phyloP scores from a whole-genome alignment of 2,888 invertebrate genomes.

The Cryptus viduatorius region DNA sequence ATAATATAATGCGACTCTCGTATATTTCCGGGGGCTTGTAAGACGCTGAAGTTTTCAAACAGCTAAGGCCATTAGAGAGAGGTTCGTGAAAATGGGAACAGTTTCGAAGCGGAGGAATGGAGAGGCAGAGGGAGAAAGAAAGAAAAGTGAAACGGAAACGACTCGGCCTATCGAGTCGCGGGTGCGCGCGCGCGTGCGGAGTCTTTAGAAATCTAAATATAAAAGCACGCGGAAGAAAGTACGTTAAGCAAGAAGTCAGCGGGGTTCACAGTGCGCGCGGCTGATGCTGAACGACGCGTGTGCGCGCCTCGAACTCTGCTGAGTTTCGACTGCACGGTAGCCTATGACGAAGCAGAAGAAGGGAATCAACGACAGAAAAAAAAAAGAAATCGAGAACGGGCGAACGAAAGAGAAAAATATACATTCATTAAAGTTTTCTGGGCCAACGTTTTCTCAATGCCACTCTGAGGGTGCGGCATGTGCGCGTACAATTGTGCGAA shows the following conservation, averaged over 20 bases:
- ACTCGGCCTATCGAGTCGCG: slow-evolving; percentile 53
- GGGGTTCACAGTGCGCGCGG: slow-evolving; percentile 11
- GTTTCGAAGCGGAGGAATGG: not conserved
- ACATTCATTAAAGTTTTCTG: slow-evolving; percentile 71
- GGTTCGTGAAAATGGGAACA: slow-evolving; percentile 59
- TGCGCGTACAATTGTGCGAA: slow-evolving; percentile 9
- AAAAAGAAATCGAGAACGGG: slow-evolving; percentile 25
- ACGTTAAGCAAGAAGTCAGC: slow-evolving; percentile 18
- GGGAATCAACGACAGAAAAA: slow-evolving; percentile 45
- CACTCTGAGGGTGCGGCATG: not conserved
- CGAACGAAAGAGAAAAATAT: slow-evolving; percentile 61
- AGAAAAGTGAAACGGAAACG: slow-evolving; percentile 42
- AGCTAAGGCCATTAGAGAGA: slow-evolving; percentile 58
- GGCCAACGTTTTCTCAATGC: slow-evolving; percentile 59
- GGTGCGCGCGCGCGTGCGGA: not conserved
- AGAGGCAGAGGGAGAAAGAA: slow-evolving; percentile 15
- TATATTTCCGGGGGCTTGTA: slow-evolving; percentile 5
- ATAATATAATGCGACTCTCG: slow-evolving; percentile 53
- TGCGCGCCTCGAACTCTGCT: not conserved
- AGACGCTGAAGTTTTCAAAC: slow-evolving; percentile 42
- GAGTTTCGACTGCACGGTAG: not conserved
- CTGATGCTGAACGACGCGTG: slow-evolving; percentile 10
- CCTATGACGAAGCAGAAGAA: slow-evolving; percentile 25
- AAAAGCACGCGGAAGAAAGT: slow-evolving; percentile 52
- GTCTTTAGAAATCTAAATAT: slow-evolving; percentile 66